phyloP scores from a whole-genome alignment of 2,888 invertebrate genomes.

The Drosophila demipolita region DNA sequence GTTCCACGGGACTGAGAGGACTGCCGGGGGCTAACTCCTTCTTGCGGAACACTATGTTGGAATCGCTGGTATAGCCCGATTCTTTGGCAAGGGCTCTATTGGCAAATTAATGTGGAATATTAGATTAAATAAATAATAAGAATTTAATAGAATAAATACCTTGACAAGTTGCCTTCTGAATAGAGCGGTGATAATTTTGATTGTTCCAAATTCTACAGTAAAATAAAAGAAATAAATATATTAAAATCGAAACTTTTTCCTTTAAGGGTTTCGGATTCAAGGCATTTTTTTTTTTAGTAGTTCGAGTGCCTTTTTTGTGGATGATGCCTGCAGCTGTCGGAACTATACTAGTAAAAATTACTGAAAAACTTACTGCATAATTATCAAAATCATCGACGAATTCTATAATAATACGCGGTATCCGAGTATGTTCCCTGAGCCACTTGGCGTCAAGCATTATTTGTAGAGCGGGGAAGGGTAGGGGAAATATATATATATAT shows the following conservation, averaged over 20 bases:
- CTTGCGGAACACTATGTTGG: slow-evolving; percentile 93
- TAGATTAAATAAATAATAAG: neutral
- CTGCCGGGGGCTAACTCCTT: slow-evolving; percentile 89
- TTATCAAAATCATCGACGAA: slow-evolving; percentile 89
- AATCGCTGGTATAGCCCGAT: slow-evolving; percentile 96
- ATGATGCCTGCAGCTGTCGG: slow-evolving; percentile 51
- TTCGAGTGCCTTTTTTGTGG: slow-evolving; percentile 59
- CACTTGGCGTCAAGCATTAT: slow-evolving; percentile 85
- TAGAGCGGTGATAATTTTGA: slow-evolving; percentile 88
- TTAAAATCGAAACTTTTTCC: slow-evolving; percentile 6
- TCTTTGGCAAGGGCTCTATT: slow-evolving; percentile 93
- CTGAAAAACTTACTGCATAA: slow-evolving; percentile 87
- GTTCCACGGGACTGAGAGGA: slow-evolving; percentile 92
- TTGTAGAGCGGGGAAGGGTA: slow-evolving; percentile 5
- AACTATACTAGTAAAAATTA: slow-evolving; percentile 1
- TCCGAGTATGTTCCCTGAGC: slow-evolving; percentile 91
- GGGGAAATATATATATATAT: slow-evolving; percentile 3
- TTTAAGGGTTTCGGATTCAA: slow-evolving; percentile 8
- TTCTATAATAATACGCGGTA: slow-evolving; percentile 89
- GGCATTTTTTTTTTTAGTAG: slow-evolving; percentile 41
- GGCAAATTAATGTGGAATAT: neutral
- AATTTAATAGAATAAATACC: slow-evolving; percentile 86
- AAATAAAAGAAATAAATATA: slow-evolving; percentile 65
- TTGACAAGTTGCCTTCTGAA: slow-evolving; percentile 92
- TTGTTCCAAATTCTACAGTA: slow-evolving; percentile 90